phyloP scores from a whole-genome alignment of 1,140 invertebrate genomes.

The Sycobia sp. region DNA sequence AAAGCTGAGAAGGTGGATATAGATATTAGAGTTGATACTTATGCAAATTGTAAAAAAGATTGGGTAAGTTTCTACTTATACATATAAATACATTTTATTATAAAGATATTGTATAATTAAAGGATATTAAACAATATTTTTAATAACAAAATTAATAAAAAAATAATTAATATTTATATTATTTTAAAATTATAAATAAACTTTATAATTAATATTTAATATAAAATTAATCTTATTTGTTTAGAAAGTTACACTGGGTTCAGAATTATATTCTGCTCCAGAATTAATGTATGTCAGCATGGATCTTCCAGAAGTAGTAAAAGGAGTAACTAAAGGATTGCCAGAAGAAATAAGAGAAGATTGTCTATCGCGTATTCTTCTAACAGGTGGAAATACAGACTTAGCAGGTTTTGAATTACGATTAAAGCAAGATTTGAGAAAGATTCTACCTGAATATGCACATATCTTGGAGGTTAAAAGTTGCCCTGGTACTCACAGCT shows the following conservation, averaged over 20 bases:
- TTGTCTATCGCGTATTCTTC: slow-evolving; percentile 59
- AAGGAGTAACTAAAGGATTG: slow-evolving; percentile 57
- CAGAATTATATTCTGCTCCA: slow-evolving; percentile 61
- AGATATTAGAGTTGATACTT: slow-evolving; percentile 55
- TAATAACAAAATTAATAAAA: no score
- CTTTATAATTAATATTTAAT: neutral
- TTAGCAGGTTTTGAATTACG: slow-evolving; percentile 58
- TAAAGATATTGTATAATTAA: neutral
- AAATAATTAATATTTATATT: neutral
- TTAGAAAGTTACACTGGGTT: slow-evolving; percentile 57
- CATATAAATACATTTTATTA: neutral
- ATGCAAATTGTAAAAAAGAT: slow-evolving; percentile 54
- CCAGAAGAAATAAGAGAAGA: slow-evolving; percentile 55
- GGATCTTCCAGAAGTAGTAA: slow-evolving; percentile 58
- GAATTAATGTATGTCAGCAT: slow-evolving; percentile 63
- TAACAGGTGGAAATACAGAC: slow-evolving; percentile 64
- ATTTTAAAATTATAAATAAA: neutral
- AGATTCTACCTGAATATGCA: slow-evolving; percentile 56
- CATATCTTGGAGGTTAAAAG: slow-evolving; percentile 58
- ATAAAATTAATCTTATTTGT: slow-evolving; percentile 24
- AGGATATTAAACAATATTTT: neutral
- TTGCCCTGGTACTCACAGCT: slow-evolving; percentile 59
- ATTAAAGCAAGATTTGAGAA: slow-evolving; percentile 58
- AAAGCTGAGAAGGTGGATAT: slow-evolving; percentile 52
- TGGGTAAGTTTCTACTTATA: slow-evolving; percentile 45